phyloP scores from a whole-genome alignment of 2,113 vertebrate genomes.

The Oncorhynchus clarkii region DNA sequence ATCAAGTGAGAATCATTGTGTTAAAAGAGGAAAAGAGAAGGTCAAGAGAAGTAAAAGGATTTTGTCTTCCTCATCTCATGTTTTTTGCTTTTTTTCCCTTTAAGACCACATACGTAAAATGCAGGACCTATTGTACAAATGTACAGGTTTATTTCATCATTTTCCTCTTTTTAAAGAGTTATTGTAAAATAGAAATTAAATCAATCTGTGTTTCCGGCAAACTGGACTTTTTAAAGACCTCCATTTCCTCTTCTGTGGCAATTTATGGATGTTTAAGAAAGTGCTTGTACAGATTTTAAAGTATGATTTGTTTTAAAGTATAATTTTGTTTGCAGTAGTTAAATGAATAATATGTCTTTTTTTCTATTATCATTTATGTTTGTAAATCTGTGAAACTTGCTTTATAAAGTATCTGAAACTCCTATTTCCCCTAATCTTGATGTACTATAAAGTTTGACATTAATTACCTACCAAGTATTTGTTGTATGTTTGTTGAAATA shows the following conservation, averaged over 20 bases:
- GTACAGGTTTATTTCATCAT: constrained; percentile 44
- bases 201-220: constrained; percentile 29
- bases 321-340: constrained; percentile 62
- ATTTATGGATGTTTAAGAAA: constrained; percentile 43
- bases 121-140: constrained; percentile 50
- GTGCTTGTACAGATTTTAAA: constrained; percentile 65
- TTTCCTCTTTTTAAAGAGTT: constrained; percentile 46
- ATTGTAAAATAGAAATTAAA: constrained; percentile 38
- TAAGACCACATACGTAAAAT: constrained; percentile 36
- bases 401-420: constrained; percentile 65
- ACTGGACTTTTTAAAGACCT: constrained; percentile 37
- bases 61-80: constrained; percentile 54
- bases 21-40: constrained; percentile 12
- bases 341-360: constrained; percentile 47
- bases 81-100: constrained; percentile 32
- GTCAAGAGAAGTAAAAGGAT: constrained; percentile 32
- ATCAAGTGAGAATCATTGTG: constrained; percentile 82
- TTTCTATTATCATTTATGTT: constrained; percentile 59
- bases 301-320: constrained; percentile 56
- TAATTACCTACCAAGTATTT: constrained; percentile 65
- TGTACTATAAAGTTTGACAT: constrained; percentile 73
- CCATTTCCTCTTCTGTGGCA: constrained; percentile 35
- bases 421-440: constrained; percentile 45
- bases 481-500: constrained; percentile 60
- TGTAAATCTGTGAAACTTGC: constrained; percentile 76